Conservation (phyloP, 2,797 vertebrate genomes). For the Benthosema pterotum region DNA sequence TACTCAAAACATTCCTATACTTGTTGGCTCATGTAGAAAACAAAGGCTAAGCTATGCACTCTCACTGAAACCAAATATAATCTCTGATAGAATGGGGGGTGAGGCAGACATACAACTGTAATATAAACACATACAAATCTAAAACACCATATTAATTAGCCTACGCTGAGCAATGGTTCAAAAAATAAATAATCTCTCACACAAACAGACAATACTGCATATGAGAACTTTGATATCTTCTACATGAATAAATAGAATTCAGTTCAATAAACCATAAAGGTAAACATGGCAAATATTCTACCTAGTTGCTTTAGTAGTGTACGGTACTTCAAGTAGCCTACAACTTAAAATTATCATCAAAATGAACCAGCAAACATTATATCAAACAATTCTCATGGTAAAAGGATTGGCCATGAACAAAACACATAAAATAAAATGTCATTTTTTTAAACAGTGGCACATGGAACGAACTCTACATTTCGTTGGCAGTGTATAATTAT, state of each 20-base stretch:
- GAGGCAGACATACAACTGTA: constrained; percentile 7
- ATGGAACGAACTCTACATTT: constrained; percentile 19
- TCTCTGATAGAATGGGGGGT: neutral
- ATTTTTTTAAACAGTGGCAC: constrained; percentile 26
- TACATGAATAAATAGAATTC: constrained; percentile 2
- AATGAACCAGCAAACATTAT: constrained; percentile 6
- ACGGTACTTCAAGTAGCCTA: constrained; percentile 5
- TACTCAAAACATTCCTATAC: constrained; percentile 4
- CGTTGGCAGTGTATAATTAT: constrained; percentile 39
- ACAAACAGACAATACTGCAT: constrained; percentile 42
- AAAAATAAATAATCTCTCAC: constrained; percentile 51
- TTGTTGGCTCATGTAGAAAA: constrained; percentile 7
- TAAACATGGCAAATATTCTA: neutral
- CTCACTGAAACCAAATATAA: constrained; percentile 1
- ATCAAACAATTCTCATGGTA: neutral
- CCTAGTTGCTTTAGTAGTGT: no score
- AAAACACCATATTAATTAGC: constrained; percentile 43
- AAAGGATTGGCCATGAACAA: constrained; percentile 1
- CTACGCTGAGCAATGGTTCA: constrained; percentile 33
- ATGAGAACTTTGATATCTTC: constrained; percentile 15
- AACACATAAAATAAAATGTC: constrained; percentile 7
- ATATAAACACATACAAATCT: constrained; percentile 25
- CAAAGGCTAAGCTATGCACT: neutral
- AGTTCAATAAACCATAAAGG: neutral
- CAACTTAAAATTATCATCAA: neutral